These are phyloP conservation scores for Biston betularia DNA, from an alignment of 2,888 invertebrate species.

Conservation along the genomic window DNA sequence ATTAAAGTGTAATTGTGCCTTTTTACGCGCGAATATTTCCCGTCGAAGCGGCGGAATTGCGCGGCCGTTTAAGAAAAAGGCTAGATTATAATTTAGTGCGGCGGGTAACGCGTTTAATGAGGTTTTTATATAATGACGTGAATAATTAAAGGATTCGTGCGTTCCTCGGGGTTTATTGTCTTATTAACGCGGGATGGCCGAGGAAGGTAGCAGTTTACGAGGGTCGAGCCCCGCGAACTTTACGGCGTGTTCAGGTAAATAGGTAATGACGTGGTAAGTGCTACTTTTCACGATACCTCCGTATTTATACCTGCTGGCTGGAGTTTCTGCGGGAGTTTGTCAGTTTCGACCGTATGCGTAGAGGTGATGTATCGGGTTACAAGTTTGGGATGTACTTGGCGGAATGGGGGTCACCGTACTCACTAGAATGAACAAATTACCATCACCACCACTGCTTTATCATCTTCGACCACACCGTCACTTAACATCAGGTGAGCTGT, in stretches of 20 bases:
- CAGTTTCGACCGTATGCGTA: no score
- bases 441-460: no score
- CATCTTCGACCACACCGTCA: no score
- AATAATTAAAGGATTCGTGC: constrained; percentile 43
- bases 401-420: no score
- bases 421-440: no score
- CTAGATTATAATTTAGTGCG: constrained; percentile 41
- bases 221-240: constrained; percentile 21
- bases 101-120: constrained; percentile 36
- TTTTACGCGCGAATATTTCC: constrained; percentile 33
- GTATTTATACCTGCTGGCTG: neutral
- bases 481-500: no score
- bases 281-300: constrained; percentile 1
- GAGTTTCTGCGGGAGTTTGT: neutral
- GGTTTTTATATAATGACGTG: constrained; percentile 44
- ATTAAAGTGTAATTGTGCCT: constrained; percentile 32
- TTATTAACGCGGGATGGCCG: constrained; percentile 38
- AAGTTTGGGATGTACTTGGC: no score
- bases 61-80: constrained; percentile 34
- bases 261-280: constrained; percentile 35
- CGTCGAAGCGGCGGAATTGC: constrained; percentile 30
- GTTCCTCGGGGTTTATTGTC: constrained; percentile 42
- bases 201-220: constrained; percentile 34
- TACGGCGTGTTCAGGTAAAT: constrained; percentile 35
- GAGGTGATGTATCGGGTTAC: no score